A percentile compares a stretch with the other conserved stretches of the same genome.
phyloP scores from a whole-genome alignment of 2,888 invertebrate species.

The Eilema griseolum region DNA sequence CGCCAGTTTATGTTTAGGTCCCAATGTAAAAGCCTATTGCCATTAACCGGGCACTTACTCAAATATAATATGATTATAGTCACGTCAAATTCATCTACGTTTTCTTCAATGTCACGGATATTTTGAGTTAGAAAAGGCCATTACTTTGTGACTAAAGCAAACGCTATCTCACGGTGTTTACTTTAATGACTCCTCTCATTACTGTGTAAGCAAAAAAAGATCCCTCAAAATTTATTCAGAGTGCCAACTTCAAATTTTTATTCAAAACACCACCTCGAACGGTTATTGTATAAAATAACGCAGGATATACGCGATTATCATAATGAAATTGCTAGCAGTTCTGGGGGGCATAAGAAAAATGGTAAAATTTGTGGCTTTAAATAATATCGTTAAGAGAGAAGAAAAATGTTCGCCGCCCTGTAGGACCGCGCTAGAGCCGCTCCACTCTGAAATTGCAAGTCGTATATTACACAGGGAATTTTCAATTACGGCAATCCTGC shows the following conservation, averaged over 20 bases:
- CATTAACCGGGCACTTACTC: too few relatives aligned
- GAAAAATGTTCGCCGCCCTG: slow-evolving; percentile 79
- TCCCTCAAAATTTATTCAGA: slow-evolving; percentile 51
- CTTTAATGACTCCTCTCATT: slow-evolving; percentile 46
- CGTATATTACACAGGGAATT: slow-evolving; percentile 86
- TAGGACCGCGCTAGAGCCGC: slow-evolving; percentile 67
- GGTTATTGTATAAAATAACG: slow-evolving; percentile 65
- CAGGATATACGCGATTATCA: slow-evolving; percentile 81
- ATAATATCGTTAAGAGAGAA: slow-evolving; percentile 84
- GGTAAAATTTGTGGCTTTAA: slow-evolving; percentile 84
- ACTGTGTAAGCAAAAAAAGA: slow-evolving; percentile 40
- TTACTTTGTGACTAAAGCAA: slow-evolving; percentile 46
- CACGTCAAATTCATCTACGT: slow-evolving; percentile 16
- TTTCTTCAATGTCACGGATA: slow-evolving; percentile 23
- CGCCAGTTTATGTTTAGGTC: too few relatives aligned
- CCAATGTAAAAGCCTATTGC: too few relatives aligned
- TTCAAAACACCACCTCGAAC: slow-evolving; percentile 57
- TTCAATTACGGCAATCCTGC: slow-evolving; percentile 86
- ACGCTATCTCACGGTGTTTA: slow-evolving; percentile 41
- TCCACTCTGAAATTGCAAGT: slow-evolving; percentile 83
- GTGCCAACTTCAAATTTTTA: slow-evolving; percentile 58
- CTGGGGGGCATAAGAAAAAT: slow-evolving; percentile 77
- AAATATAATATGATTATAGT: neutral
- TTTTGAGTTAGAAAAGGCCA: slow-evolving; percentile 34
- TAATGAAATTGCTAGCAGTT: slow-evolving; percentile 83